Percentiles rank a stretch among this genome's conserved stretches.
phyloP scores from a whole-genome alignment of 2,888 invertebrate species.

The Eustalomyia histrio region DNA sequence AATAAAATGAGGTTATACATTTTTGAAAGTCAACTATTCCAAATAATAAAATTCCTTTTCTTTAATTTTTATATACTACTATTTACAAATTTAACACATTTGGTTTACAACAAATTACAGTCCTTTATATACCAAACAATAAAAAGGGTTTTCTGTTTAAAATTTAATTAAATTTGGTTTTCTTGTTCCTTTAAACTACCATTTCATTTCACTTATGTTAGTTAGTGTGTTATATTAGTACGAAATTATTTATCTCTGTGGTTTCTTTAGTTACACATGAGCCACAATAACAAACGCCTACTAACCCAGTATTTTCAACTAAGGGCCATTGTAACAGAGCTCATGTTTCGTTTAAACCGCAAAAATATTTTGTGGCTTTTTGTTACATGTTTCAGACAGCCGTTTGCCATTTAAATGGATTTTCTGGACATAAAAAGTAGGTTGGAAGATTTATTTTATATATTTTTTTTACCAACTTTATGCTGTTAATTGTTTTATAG shows the following conservation, averaged over 20 bases:
- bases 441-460: too few relatives aligned
- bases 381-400: neutral
- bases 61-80: too few relatives aligned
- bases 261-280: constrained; percentile 18
- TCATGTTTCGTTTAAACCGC: neutral
- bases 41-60: too few relatives aligned
- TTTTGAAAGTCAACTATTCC: too few relatives aligned
- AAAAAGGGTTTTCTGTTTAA: too few relatives aligned
- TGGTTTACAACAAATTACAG: too few relatives aligned
- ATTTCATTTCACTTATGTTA: too few relatives aligned
- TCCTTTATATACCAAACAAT: too few relatives aligned
- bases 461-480: neutral
- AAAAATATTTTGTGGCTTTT: neutral
- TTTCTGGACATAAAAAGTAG: neutral
- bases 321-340: neutral
- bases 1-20: too few relatives aligned
- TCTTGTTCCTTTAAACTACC: too few relatives aligned
- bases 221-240: neutral
- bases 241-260: neutral
- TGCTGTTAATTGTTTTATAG: neutral
- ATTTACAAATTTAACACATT: too few relatives aligned
- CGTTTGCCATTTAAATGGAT: neutral
- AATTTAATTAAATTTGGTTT: too few relatives aligned
- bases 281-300: constrained; percentile 41
- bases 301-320: constrained; percentile 27